These are phyloP conservation scores for Cichladusa arquata DNA, from an alignment of 2,113 vertebrate genomes.

Conservation along the genomic window DNA sequence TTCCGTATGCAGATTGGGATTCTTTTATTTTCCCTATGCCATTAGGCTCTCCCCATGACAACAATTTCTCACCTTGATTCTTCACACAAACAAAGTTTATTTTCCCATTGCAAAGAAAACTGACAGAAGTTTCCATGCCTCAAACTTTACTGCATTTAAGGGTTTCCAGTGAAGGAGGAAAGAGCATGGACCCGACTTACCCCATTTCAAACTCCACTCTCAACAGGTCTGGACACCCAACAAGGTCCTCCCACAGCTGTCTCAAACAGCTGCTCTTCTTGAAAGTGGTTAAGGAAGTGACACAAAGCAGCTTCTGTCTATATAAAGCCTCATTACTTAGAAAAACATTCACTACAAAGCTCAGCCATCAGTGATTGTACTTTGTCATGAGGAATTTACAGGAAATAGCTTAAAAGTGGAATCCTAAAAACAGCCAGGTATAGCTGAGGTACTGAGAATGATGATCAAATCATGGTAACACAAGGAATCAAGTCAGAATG, in stretches of 20 bases:
- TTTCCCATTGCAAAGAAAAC: background rate
- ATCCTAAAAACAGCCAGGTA: background rate
- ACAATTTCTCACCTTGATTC: background rate
- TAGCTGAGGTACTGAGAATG: background rate
- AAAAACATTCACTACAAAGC: background rate
- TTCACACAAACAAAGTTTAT: background rate
- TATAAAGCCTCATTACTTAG: background rate
- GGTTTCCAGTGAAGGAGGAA: background rate
- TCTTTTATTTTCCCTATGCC: background rate
- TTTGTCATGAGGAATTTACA: background rate
- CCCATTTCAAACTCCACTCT: background rate
- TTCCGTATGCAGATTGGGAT: background rate
- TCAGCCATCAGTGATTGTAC: background rate
- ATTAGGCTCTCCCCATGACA: background rate
- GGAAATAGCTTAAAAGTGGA: background rate
- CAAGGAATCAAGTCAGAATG: background rate
- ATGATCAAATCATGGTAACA: background rate
- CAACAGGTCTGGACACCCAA: background rate
- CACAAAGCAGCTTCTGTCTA: background rate
- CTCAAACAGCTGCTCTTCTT: background rate
- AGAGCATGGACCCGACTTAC: rapidly evolving
- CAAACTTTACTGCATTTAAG: background rate
- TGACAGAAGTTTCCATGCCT: background rate
- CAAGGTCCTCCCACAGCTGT: background rate
- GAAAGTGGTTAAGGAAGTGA: background rate